Percentiles rank a stretch among this genome's conserved stretches.
phyloP scores from a whole-genome alignment of 1,140 invertebrate genomes.

The Drosophila ficusphila region DNA sequence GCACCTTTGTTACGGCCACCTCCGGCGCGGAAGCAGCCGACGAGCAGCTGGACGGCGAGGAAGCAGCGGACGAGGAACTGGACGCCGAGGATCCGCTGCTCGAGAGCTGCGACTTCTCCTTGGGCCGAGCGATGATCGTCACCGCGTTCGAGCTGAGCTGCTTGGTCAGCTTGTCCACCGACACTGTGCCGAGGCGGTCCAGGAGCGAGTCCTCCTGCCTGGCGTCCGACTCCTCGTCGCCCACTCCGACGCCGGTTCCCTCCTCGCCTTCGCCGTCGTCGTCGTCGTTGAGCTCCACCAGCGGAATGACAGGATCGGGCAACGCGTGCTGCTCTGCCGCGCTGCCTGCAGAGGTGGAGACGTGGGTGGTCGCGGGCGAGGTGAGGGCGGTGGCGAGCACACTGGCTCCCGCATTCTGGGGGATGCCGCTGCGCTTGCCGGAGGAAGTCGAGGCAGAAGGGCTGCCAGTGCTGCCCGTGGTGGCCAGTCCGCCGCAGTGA shows the following conservation, averaged over 20 bases:
- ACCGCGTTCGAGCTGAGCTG: constrained; percentile 80
- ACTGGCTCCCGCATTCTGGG: constrained; percentile 1
- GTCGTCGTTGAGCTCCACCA: constrained; percentile 69
- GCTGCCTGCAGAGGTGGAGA: background rate
- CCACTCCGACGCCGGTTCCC: background rate
- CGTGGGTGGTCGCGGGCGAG: background rate
- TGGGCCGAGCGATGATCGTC: constrained; percentile 76
- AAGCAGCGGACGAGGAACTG: background rate
- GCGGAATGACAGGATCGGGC: constrained; percentile 43
- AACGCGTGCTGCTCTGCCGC: background rate
- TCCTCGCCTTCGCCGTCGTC: constrained; percentile 27
- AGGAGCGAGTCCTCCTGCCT: background rate
- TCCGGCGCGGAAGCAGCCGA: background rate
- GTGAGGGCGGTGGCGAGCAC: constrained; percentile 48
- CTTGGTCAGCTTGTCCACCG: constrained; percentile 77
- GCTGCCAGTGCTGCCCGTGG: background rate
- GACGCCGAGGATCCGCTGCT: background rate
- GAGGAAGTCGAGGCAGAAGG: background rate
- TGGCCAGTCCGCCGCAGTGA: constrained; percentile 62
- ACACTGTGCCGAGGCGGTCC: constrained; percentile 49
- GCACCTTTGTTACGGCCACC: background rate
- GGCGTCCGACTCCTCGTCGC: background rate
- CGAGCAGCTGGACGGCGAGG: background rate
- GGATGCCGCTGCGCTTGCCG: constrained; percentile 18
- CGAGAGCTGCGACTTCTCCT: constrained; percentile 43